Evolutionary conservation across 2,113 vertebrate genomes (phyloP).

Genomic region (Hippocampus comes): DNA sequence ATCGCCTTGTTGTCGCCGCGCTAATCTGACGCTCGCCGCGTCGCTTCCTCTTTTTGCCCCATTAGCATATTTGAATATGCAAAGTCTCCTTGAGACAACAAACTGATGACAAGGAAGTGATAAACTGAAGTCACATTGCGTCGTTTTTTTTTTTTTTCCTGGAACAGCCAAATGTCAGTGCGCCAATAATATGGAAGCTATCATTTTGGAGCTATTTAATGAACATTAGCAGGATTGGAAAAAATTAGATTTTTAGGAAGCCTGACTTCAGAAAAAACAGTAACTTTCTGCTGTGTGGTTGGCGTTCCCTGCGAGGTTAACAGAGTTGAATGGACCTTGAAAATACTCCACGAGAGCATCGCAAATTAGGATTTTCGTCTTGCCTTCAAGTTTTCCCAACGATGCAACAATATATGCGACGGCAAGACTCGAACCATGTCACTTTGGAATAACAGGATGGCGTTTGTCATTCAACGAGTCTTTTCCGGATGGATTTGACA

Average conservation of each 20-base stretch:
- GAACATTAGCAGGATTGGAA: not conserved
- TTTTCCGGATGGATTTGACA: not conserved
- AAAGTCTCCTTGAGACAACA: slow-evolving; percentile 54
- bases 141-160: slow-evolving; percentile 14
- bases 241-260: not conserved
- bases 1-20: slow-evolving; percentile 45
- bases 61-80: slow-evolving; percentile 68
- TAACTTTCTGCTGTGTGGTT: slow-evolving; percentile 9
- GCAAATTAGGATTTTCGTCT: too few relatives aligned
- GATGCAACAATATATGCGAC: too few relatives aligned
- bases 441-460: too few relatives aligned
- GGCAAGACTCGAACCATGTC: too few relatives aligned
- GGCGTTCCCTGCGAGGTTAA: slow-evolving; percentile 34
- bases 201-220: not conserved
- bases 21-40: slow-evolving; percentile 41
- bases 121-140: slow-evolving; percentile 48
- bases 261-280: not conserved
- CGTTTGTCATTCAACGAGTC: too few relatives aligned
- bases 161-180: slow-evolving; percentile 22
- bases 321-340: slow-evolving; percentile 22
- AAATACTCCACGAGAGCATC: slow-evolving; percentile 16
- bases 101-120: slow-evolving; percentile 57
- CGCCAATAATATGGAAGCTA: not conserved
- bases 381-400: too few relatives aligned
- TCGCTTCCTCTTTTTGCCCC: slow-evolving; percentile 29